Evolutionary conservation across 2,797 vertebrate species (phyloP).

Genomic region (Acanthurus leucopareius): DNA sequence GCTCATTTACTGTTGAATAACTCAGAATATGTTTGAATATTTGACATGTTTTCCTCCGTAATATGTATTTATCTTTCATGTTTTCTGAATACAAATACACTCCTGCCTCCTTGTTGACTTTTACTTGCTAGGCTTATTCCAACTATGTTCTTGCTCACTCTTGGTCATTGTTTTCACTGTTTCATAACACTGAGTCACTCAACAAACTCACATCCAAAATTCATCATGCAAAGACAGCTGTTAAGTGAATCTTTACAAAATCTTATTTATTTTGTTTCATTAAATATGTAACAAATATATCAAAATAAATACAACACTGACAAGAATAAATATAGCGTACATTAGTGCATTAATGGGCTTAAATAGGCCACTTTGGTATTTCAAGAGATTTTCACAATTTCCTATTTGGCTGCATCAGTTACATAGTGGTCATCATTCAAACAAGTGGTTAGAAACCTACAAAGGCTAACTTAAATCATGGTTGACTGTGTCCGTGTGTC

Average conservation of each 20-base stretch:
- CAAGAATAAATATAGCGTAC: slow-evolving; percentile 49
- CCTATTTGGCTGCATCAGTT: background rate
- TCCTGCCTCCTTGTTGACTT: background rate
- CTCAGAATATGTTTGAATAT: background rate
- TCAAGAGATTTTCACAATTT: background rate
- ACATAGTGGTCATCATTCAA: background rate
- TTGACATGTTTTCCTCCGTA: accelerated
- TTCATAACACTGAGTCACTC: background rate
- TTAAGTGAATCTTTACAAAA: background rate
- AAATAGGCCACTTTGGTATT: background rate
- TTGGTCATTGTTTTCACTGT: background rate
- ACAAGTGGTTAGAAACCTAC: background rate
- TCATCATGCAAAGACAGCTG: background rate
- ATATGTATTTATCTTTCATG: background rate
- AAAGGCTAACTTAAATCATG: background rate
- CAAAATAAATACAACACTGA: slow-evolving; percentile 42
- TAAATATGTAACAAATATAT: slow-evolving; percentile 50
- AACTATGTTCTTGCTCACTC: background rate
- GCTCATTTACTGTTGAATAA: background rate
- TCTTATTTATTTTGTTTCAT: slow-evolving; percentile 47
- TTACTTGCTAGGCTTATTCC: background rate
- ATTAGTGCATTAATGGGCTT: background rate
- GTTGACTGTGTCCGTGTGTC: background rate
- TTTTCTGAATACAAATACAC: background rate
- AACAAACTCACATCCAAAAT: background rate